Conservation (phyloP, 2,888 invertebrate genomes). For the Mythimna albipuncta region DNA sequence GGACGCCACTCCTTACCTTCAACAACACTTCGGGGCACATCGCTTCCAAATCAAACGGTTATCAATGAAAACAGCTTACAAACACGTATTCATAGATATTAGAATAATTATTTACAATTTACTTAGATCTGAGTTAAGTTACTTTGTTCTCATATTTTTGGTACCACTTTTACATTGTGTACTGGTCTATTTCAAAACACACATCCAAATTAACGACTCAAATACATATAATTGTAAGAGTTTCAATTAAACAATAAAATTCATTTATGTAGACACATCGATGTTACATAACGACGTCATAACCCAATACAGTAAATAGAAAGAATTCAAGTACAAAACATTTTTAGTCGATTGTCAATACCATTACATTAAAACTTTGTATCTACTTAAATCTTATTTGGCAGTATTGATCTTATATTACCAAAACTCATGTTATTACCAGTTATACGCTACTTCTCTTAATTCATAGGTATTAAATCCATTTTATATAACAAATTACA, state of each 20-base stretch:
- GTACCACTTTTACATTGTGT: conserved; percentile 72
- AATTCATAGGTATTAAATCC: conserved; percentile 79
- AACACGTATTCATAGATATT: conserved; percentile 83
- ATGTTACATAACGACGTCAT: conserved; percentile 64
- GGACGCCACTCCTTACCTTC: conserved; percentile 62
- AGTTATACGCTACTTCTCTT: conserved; percentile 82
- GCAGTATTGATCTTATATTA: conserved; percentile 87
- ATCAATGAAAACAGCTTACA: conserved; percentile 84
- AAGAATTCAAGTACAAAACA: conserved; percentile 85
- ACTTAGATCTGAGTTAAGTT: conserved; percentile 79
- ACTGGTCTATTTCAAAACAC: conserved; percentile 55
- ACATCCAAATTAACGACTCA: conserved; percentile 42
- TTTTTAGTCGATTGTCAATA: conserved; percentile 78
- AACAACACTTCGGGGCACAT: conserved; percentile 65
- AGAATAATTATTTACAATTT: conserved; percentile 86
- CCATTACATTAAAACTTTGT: conserved; percentile 86
- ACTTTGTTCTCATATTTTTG: conserved; percentile 75
- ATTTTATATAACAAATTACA: conserved; percentile 84
- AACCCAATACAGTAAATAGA: conserved; percentile 71
- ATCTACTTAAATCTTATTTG: conserved; percentile 86
- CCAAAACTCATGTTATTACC: conserved; percentile 80
- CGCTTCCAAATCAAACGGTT: conserved; percentile 71
- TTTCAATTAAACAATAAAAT: conserved; percentile 67
- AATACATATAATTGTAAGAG: conserved; percentile 49
- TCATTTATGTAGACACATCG: conserved; percentile 66